phyloP scores from a whole-genome alignment of 2,888 invertebrate species.

The Polylopha cassiicola region DNA sequence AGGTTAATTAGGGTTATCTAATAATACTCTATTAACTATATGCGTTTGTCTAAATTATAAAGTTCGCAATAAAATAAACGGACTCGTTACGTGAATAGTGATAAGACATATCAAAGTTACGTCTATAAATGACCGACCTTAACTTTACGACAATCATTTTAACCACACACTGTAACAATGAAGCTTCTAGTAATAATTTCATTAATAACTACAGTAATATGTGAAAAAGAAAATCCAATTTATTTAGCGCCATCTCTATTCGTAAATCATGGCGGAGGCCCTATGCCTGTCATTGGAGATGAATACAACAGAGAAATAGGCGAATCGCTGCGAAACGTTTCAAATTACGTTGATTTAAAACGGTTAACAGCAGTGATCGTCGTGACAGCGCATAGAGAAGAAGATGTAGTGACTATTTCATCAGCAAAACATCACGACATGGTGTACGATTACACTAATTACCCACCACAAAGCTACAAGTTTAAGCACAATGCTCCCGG shows the following conservation, averaged over 20 bases:
- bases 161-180: too few species aligned
- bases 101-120: too few species aligned
- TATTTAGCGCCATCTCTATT: conserved; percentile 59
- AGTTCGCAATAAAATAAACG: too few species aligned
- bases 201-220: too few species aligned
- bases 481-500: conserved; percentile 44
- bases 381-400: conserved; percentile 47
- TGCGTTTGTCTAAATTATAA: too few species aligned
- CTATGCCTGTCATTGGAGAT: conserved; percentile 59
- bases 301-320: conserved; percentile 37
- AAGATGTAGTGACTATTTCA: conserved; percentile 39
- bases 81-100: too few species aligned
- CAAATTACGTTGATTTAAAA: conserved; percentile 33
- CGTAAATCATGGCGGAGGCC: conserved; percentile 70
- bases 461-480: conserved; percentile 40
- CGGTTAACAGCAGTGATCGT: conserved; percentile 38
- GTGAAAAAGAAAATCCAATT: too few species aligned
- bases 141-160: too few species aligned
- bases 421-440: conserved; percentile 35
- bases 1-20: too few species aligned
- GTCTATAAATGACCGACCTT: too few species aligned
- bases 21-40: too few species aligned
- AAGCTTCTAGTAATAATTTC: too few species aligned
- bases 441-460: conserved; percentile 43
- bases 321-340: conserved; percentile 33